These are phyloP conservation scores for Pluvialis apricaria DNA, from an alignment of 2,113 vertebrate genomes.

Conservation along the genomic window DNA sequence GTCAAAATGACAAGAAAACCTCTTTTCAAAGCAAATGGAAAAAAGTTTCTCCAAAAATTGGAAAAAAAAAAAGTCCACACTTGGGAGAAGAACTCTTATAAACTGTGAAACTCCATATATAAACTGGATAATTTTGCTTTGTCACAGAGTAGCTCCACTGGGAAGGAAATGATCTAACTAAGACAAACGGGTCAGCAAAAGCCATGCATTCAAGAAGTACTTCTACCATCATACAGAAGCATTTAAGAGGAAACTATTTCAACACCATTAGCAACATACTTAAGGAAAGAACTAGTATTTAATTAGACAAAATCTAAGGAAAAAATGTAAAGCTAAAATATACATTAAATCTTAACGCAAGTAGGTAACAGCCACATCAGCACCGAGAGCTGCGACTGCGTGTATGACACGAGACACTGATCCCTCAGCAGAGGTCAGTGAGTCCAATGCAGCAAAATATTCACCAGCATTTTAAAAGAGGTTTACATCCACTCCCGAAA, in stretches of 20 bases:
- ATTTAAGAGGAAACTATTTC: background rate
- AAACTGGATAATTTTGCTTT: background rate
- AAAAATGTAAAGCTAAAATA: background rate
- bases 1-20: background rate
- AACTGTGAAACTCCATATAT: background rate
- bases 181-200: background rate
- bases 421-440: background rate
- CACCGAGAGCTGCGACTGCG: fast-evolving
- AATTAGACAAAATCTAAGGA: background rate
- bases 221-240: background rate
- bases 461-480: background rate
- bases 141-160: background rate
- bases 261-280: background rate
- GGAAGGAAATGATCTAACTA: background rate
- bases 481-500: background rate
- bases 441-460: background rate
- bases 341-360: background rate
- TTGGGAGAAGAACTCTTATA: background rate
- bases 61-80: background rate
- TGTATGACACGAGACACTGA: fast-evolving
- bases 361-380: background rate
- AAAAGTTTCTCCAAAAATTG: background rate
- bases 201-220: background rate
- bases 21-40: background rate
- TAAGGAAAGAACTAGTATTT: background rate